phyloP scores from a whole-genome alignment of 2,888 invertebrate genomes.

The Chrysolina oricalcia region DNA sequence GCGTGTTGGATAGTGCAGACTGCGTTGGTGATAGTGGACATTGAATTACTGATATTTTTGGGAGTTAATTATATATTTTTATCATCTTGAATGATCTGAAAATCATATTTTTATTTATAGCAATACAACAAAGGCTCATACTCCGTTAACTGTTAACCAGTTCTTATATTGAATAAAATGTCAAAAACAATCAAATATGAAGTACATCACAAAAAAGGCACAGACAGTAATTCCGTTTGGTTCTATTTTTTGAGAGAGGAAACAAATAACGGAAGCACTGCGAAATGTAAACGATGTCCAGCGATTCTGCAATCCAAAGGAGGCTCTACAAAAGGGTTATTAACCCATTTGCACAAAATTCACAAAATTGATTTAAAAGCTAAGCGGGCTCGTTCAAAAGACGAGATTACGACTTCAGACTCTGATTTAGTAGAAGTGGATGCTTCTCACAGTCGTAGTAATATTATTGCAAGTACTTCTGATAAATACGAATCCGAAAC shows the following conservation, averaged over 20 bases:
- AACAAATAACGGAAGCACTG: slow-evolving; percentile 1
- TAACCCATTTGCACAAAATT: slow-evolving; percentile 16
- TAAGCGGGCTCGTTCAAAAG: neutral
- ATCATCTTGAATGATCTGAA: neutral
- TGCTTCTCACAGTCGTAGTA: neutral
- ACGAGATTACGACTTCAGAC: neutral
- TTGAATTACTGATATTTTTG: neutral
- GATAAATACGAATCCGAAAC: neutral
- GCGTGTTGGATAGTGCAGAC: neutral
- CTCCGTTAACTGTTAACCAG: slow-evolving; percentile 12
- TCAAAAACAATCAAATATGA: slow-evolving; percentile 1
- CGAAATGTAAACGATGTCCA: slow-evolving; percentile 17
- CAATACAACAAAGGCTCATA: neutral
- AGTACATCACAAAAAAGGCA: neutral
- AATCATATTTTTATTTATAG: neutral
- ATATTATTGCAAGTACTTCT: slow-evolving; percentile 1
- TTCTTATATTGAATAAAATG: slow-evolving; percentile 19
- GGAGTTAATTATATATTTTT: neutral
- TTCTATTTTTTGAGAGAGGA: neutral
- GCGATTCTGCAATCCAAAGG: slow-evolving; percentile 22
- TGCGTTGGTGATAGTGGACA: neutral
- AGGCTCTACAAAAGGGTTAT: neutral
- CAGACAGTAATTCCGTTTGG: neutral
- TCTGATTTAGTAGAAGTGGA: neutral
- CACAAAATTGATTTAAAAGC: slow-evolving; percentile 20